A percentile compares a stretch with the other conserved stretches of the same genome.
Evolutionary conservation across 2,113 vertebrate genomes (phyloP).

Genomic region (Xiphophorus couchianus): DNA sequence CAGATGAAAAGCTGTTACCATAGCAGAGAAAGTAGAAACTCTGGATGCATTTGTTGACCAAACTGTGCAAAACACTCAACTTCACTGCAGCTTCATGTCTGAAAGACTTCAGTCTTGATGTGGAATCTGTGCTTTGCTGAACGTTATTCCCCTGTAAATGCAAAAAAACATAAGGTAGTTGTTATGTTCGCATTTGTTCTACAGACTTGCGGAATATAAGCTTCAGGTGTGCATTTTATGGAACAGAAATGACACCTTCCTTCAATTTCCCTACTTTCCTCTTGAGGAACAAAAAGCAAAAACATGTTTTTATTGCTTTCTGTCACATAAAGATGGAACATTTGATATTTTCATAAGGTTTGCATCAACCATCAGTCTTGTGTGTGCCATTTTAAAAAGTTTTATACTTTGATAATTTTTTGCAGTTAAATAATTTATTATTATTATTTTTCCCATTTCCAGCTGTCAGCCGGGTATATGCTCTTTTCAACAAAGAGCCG

Average conservation of each 20-base stretch:
- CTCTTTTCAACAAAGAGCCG: not conserved
- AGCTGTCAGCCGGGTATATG: not conserved
- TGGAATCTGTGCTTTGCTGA: conserved; percentile 1
- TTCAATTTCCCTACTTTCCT: not conserved
- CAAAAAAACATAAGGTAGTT: conserved; percentile 1
- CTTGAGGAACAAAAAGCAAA: not conserved
- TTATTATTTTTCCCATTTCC: no score
- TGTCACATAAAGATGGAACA: not conserved
- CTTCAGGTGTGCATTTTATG: not conserved
- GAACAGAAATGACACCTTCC: not conserved
- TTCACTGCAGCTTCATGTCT: conserved; percentile 6
- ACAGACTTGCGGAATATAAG: conserved; percentile 5
- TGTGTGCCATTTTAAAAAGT: not conserved
- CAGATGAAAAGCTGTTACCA: conserved; percentile 24
- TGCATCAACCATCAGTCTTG: not conserved
- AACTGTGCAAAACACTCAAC: conserved; percentile 28
- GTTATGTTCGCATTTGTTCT: conserved; percentile 1
- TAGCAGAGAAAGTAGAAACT: conserved; percentile 28
- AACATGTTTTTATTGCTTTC: not conserved
- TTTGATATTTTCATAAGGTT: not conserved
- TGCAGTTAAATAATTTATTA: no score
- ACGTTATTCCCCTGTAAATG: conserved; percentile 11
- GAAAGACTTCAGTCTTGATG: conserved; percentile 26
- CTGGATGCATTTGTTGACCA: conserved; percentile 17
- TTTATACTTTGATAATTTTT: not conserved